A percentile compares a stretch with the other conserved stretches of the same genome.
Evolutionary conservation across 1,140 invertebrate genomes (phyloP).

Genomic region (Philopotamus ludificatus): DNA sequence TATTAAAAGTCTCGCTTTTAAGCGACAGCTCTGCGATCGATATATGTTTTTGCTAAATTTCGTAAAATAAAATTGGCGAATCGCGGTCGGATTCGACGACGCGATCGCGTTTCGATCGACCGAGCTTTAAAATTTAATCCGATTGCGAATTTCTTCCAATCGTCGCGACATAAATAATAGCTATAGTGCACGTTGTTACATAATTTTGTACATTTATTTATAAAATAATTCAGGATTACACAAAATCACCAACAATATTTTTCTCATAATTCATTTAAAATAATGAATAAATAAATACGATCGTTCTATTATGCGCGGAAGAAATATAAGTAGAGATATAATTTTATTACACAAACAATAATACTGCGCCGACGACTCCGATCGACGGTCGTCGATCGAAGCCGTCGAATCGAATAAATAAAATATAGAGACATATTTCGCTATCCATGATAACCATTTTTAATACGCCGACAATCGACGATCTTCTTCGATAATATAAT

Average conservation of each 20-base stretch:
- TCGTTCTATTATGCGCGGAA: too few relatives aligned
- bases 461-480: slow-evolving; percentile 22
- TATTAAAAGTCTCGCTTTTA: slow-evolving; percentile 18
- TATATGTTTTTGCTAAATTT: slow-evolving; percentile 11
- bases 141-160: slow-evolving; percentile 13
- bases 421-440: slow-evolving; percentile 8
- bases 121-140: not conserved
- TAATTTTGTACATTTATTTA: slow-evolving; percentile 11
- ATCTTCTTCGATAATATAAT: slow-evolving; percentile 23
- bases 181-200: slow-evolving; percentile 8
- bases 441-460: slow-evolving; percentile 23
- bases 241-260: too few relatives aligned
- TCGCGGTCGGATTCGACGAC: not conserved
- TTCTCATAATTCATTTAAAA: too few relatives aligned
- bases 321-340: too few relatives aligned
- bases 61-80: not conserved
- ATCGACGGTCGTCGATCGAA: too few relatives aligned
- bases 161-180: slow-evolving; percentile 23
- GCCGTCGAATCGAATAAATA: slow-evolving; percentile 25
- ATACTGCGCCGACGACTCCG: too few relatives aligned
- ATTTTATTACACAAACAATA: too few relatives aligned
- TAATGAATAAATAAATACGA: too few relatives aligned
- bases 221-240: too few relatives aligned
- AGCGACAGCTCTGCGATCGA: slow-evolving; percentile 19
- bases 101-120: not conserved